Conservation (phyloP, 2,797 vertebrate genomes). For the Anas bernieri region DNA sequence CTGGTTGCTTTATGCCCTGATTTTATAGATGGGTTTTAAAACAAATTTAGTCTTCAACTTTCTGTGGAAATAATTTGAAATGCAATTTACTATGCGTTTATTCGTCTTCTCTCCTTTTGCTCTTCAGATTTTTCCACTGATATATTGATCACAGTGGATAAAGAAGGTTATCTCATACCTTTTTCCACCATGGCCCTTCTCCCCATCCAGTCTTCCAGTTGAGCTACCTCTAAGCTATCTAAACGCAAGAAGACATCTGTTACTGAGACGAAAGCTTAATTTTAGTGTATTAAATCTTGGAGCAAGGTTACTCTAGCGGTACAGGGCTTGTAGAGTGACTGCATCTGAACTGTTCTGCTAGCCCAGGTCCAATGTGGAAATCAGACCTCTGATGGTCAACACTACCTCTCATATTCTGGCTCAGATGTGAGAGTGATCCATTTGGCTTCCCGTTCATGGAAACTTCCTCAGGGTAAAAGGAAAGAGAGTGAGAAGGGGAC, state of each 20-base stretch:
- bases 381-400: background rate
- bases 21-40: conserved; percentile 73
- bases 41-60: conserved; percentile 72
- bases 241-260: background rate
- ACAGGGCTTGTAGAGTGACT: background rate
- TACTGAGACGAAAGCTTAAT: background rate
- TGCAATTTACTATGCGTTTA: conserved; percentile 51
- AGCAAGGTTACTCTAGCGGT: fast-evolving
- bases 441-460: background rate
- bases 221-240: conserved; percentile 6
- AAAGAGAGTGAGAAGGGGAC: background rate
- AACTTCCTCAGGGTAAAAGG: fast-evolving
- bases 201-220: background rate
- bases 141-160: conserved; percentile 40
- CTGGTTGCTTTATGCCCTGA: conserved; percentile 46
- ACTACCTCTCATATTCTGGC: background rate
- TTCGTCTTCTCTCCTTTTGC: conserved; percentile 42
- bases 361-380: background rate
- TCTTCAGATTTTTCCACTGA: conserved; percentile 60
- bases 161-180: conserved; percentile 27
- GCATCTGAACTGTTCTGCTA: background rate
- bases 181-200: conserved; percentile 24
- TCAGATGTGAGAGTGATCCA: background rate
- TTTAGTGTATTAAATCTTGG: background rate
- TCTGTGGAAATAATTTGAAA: conserved; percentile 57